Conservation (phyloP, 2,113 vertebrate genomes). For the Guaruba guarouba region DNA sequence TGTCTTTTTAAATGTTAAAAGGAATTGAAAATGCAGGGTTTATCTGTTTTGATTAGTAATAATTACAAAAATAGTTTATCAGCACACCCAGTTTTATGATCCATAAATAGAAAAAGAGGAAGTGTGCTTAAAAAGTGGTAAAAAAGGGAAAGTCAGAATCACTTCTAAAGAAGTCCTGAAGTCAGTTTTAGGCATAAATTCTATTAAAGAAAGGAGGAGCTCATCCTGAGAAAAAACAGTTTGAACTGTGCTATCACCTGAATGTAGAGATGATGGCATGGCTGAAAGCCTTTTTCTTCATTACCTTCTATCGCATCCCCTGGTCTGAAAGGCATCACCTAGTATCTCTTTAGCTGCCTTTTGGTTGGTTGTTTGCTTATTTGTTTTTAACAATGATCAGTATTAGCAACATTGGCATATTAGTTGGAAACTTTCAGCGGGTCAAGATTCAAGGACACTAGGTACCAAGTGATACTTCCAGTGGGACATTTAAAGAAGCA, state of each 20-base stretch:
- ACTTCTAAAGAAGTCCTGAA: constrained; percentile 4
- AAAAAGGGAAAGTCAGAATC: neutral
- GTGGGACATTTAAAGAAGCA: neutral
- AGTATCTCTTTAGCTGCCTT: neutral
- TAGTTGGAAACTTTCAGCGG: neutral
- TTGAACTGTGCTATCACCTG: neutral
- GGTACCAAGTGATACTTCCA: neutral
- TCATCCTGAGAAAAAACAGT: neutral
- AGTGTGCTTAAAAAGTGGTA: neutral
- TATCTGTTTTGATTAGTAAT: neutral
- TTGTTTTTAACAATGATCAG: neutral
- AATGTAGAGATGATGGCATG: neutral
- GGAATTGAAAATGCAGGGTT: neutral
- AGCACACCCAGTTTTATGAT: neutral
- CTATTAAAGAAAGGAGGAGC: neutral
- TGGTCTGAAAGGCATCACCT: neutral
- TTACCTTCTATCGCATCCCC: neutral
- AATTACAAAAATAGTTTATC: neutral
- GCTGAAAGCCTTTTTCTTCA: neutral
- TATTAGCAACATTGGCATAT: neutral
- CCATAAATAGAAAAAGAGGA: constrained; percentile 30
- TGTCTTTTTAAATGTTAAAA: neutral
- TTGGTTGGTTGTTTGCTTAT: neutral
- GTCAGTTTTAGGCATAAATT: neutral
- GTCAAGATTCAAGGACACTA: neutral